These are phyloP conservation scores for Cyprinodon brontotheroides DNA, from an alignment of 2,113 vertebrate genomes.

Conservation along the genomic window DNA sequence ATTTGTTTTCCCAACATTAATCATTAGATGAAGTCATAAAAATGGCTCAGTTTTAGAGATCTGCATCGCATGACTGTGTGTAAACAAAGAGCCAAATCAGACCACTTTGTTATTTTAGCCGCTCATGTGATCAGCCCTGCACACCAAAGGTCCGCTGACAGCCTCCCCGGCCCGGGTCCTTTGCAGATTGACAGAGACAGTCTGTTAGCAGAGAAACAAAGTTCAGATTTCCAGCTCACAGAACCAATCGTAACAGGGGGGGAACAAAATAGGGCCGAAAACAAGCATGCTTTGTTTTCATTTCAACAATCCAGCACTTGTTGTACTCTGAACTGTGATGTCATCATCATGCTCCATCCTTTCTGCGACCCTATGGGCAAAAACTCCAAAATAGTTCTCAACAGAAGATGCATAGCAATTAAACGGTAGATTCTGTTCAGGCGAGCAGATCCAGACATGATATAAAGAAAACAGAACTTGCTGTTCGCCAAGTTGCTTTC, in stretches of 20 bases:
- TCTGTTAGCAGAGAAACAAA: constrained; percentile 75
- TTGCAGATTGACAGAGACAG: constrained; percentile 53
- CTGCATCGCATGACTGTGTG: constrained; percentile 43
- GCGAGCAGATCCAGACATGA: not conserved
- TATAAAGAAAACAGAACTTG: not conserved
- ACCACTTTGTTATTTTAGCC: constrained; percentile 66
- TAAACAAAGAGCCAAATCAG: constrained; percentile 50
- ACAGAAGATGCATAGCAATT: constrained; percentile 38
- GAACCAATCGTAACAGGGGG: constrained; percentile 53
- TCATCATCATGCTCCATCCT: constrained; percentile 61
- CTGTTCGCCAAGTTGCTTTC: not conserved
- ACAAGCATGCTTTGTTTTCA: constrained; percentile 73
- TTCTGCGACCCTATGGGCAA: constrained; percentile 41
- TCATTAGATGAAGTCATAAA: constrained; percentile 17
- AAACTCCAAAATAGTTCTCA: constrained; percentile 36
- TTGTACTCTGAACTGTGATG: constrained; percentile 64
- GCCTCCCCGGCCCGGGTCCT: constrained; percentile 17
- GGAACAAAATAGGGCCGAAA: constrained; percentile 26
- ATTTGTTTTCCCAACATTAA: constrained; percentile 11
- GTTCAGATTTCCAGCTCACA: constrained; percentile 71
- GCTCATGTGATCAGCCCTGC: constrained; percentile 69
- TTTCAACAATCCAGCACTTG: constrained; percentile 67
- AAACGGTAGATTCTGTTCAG: constrained; percentile 21
- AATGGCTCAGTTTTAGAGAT: constrained; percentile 22
- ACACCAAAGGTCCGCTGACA: constrained; percentile 54